These are phyloP conservation scores for Centropyge bicolor DNA, from an alignment of 2,797 vertebrate species.

Conservation along the genomic window DNA sequence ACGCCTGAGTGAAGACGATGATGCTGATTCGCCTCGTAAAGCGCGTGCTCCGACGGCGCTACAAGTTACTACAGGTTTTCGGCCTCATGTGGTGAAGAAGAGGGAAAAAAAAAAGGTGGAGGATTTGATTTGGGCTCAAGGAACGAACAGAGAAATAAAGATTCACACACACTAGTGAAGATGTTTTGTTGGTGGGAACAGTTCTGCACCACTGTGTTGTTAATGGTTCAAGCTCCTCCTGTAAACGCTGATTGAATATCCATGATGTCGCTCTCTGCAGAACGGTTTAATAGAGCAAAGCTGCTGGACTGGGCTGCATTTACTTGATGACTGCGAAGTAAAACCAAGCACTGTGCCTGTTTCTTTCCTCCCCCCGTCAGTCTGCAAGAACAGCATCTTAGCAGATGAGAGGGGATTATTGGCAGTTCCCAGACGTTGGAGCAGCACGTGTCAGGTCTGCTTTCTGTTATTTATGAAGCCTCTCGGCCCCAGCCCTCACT, in stretches of 20 bases:
- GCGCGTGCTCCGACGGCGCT: background rate
- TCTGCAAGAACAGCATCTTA: conserved; percentile 69
- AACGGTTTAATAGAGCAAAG: conserved; percentile 56
- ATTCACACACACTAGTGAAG: conserved; percentile 5
- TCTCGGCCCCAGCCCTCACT: conserved; percentile 71
- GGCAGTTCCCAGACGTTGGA: conserved; percentile 77
- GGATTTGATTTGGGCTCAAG: background rate
- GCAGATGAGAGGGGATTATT: conserved; percentile 77
- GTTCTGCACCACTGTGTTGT: background rate
- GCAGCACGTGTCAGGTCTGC: conserved; percentile 79
- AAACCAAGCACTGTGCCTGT: conserved; percentile 54
- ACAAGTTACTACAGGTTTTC: conserved; percentile 13
- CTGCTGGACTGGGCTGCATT: conserved; percentile 50
- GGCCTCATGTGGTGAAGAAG: background rate
- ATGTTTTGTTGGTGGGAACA: conserved; percentile 10
- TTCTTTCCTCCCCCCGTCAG: conserved; percentile 8
- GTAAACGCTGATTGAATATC: conserved; percentile 46
- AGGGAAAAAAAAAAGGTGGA: background rate
- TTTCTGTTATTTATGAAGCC: conserved; percentile 83
- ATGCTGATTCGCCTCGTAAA: conserved; percentile 45
- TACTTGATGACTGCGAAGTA: conserved; percentile 66
- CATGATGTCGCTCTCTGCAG: conserved; percentile 51
- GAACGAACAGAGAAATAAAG: conserved; percentile 15
- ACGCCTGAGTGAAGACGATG: conserved; percentile 35
- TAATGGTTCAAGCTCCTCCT: conserved; percentile 5